phyloP scores from a whole-genome alignment of 2,888 invertebrate genomes.

The Orthosia incerta region DNA sequence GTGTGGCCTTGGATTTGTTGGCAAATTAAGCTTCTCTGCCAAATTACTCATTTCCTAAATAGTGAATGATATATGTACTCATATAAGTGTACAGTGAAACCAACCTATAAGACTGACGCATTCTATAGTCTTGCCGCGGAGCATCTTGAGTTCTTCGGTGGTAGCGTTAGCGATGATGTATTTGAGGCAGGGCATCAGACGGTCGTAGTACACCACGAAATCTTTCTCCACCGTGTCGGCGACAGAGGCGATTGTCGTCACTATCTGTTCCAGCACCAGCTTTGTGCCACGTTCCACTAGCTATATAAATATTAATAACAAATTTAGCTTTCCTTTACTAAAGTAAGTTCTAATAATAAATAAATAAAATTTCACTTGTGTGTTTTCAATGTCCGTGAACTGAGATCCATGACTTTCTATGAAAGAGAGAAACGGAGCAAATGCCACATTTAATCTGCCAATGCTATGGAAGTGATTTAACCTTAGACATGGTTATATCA shows the following conservation, averaged over 20 bases:
- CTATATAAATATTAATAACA: slow-evolving; percentile 75
- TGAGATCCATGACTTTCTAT: slow-evolving; percentile 86
- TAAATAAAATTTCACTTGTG: background rate
- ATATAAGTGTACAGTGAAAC: slow-evolving; percentile 5
- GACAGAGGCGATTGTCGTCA: slow-evolving; percentile 99
- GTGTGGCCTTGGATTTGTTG: background rate
- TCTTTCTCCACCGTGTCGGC: slow-evolving; percentile 99
- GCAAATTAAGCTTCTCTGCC: background rate
- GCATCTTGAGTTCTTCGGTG: slow-evolving; percentile 96
- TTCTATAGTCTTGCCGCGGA: slow-evolving; percentile 99
- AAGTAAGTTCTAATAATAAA: background rate
- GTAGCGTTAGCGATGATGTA: slow-evolving; percentile 99
- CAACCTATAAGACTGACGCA: slow-evolving; percentile 99
- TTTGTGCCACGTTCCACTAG: slow-evolving; percentile 98
- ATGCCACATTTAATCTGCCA: slow-evolving; percentile 86
- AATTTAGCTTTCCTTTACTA: background rate
- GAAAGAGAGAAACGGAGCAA: slow-evolving; percentile 85
- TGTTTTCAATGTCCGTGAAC: slow-evolving; percentile 80
- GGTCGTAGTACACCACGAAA: slow-evolving; percentile 98
- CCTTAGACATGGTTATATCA: slow-evolving; percentile 76
- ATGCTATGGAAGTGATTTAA: slow-evolving; percentile 89
- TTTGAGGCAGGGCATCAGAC: slow-evolving; percentile 98
- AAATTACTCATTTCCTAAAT: background rate
- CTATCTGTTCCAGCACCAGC: slow-evolving; percentile 98
- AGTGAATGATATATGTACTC: background rate